Conservation (phyloP, 2,888 invertebrate species). For the Notodonta ziczac region DNA sequence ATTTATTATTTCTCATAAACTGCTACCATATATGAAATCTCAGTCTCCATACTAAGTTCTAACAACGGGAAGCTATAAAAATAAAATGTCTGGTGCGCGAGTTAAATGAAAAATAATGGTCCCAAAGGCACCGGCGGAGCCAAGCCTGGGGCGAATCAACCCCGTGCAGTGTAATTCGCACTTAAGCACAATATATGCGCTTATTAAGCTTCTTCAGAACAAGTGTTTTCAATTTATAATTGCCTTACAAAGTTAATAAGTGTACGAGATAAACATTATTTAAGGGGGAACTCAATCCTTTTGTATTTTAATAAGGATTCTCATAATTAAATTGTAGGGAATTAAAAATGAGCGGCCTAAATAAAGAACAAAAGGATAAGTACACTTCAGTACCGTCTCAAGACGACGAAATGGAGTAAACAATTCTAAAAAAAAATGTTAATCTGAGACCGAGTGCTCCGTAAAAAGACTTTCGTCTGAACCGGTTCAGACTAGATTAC, state of each 20-base stretch:
- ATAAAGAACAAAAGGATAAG: too few species aligned
- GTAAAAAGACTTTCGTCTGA: constrained; percentile 53
- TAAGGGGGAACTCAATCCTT: too few species aligned
- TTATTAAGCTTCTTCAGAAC: neutral
- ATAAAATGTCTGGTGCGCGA: constrained; percentile 49
- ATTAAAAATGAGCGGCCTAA: too few species aligned
- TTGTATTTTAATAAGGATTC: too few species aligned
- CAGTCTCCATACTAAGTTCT: constrained; percentile 4
- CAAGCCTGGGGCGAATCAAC: constrained; percentile 24
- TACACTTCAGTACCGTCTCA: neutral
- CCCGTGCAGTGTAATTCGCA: constrained; percentile 16
- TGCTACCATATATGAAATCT: neutral
- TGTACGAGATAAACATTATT: neutral
- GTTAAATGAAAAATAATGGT: constrained; percentile 64
- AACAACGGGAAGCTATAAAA: constrained; percentile 49
- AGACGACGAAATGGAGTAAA: neutral
- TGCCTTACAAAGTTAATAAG: neutral
- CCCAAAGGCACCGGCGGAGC: constrained; percentile 26
- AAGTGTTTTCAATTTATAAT: neutral
- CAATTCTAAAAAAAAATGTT: neutral
- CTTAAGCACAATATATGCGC: constrained; percentile 8
- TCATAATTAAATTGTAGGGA: too few species aligned
- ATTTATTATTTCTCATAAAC: too few species aligned
- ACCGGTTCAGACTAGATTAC: constrained; percentile 52
- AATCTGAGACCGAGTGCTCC: constrained; percentile 9